Base-by-base conservation (phyloP, 2,113 vertebrate species). In the Cyprinodon brontotheroides region DNA sequence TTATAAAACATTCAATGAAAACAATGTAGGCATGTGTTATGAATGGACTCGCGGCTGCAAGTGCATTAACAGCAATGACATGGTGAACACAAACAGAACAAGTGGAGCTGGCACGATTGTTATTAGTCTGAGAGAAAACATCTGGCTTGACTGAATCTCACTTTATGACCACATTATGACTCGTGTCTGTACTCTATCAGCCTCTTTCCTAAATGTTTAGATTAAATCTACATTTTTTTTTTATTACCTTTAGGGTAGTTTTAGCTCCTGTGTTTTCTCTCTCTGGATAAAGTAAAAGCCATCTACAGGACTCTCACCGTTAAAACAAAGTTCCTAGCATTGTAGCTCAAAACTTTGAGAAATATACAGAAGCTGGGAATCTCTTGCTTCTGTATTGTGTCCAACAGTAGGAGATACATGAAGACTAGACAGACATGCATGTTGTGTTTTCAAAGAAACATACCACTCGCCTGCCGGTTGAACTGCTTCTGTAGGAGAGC, bases 391-490 rank as follows among this genome's bases (percentile, higher is more conserved):
- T n/a, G n/a, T n/a, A n/a, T 39, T 41, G 83, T 91, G 91, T 86
- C 65, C 74, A 72, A 39, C 53, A n/a, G n/a, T n/a, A n/a, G n/a
- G n/a, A n/a, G n/a, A n/a, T n/a, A n/a, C n/a, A n/a, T n/a, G n/a
- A n/a, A n/a, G n/a, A n/a, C n/a, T n/a, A n/a, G n/a, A n/a, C n/a
- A n/a, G 53, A n/a, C 39, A 5, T 62, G 29, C 20, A 37, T 48
- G 14, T 38, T 48, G 39, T 65, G 74, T 68, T 13, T 50, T 62
- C 68, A 48, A 50, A 64, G 38, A 70, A 80, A 80, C 87, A 36
- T 89, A 93, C 92, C 91, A 86, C 81, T 91, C 87, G 71, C 80
- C 45, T 48, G 92, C 92, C 79, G 95, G 93, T 84, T 95, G 94
- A 78, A 88, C 61, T 8, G 93, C 87, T 47, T 94, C 91, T 79